A percentile compares a stretch with the other conserved stretches of the same genome.
Conservation (phyloP, 2,113 vertebrate species). For the Ageneiosus marmoratus region DNA sequence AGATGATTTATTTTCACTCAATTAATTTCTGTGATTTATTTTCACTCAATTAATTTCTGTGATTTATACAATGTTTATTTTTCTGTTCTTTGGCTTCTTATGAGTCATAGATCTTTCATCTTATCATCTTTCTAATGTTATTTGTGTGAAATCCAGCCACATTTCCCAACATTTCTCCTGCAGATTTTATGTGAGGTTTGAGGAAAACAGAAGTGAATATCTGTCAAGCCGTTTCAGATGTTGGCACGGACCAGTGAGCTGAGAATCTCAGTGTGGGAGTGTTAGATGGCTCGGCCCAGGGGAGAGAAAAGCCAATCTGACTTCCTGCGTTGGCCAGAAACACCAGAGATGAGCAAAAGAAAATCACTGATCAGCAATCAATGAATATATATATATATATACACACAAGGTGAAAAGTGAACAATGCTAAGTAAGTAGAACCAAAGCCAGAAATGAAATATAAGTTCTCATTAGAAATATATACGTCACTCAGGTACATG, state of each 20-base stretch:
- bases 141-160: not conserved
- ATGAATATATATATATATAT: not conserved
- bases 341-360: not conserved
- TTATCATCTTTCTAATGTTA: not conserved
- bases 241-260: slow-evolving; percentile 1
- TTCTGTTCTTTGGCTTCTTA: not conserved
- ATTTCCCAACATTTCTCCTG: not conserved
- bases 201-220: not conserved
- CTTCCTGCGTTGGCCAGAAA: not conserved
- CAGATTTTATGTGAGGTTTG: not conserved
- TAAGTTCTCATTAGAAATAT: not conserved
- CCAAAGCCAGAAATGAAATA: not conserved
- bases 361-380: not conserved
- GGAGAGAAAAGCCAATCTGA: not conserved
- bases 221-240: not conserved
- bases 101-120: not conserved
- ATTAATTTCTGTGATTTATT: not conserved
- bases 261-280: not conserved
- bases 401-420: not conserved
- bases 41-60: not conserved
- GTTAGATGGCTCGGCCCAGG: not conserved
- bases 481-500: not conserved
- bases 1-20: no score
- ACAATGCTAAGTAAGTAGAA: no score
- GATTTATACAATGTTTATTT: not conserved